These are phyloP conservation scores for Hestina assimilis DNA, from an alignment of 1,140 invertebrate genomes.

Conservation along the genomic window DNA sequence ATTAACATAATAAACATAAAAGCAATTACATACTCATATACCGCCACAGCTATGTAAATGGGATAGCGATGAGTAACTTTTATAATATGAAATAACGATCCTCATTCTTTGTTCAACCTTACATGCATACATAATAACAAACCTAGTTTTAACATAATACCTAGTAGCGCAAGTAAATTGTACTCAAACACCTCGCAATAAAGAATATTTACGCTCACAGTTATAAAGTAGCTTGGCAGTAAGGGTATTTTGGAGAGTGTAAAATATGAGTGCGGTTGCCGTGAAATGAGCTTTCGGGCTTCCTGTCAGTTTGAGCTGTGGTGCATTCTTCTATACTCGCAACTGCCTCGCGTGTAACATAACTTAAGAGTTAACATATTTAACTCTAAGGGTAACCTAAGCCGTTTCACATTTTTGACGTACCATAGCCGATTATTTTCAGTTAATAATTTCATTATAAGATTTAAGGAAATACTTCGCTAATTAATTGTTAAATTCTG, in stretches of 20 bases:
- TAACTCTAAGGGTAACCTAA: background rate
- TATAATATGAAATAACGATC: constrained; percentile 38
- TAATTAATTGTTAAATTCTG: no score
- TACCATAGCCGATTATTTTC: background rate
- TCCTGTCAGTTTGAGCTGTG: constrained; percentile 48
- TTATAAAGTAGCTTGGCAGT: constrained; percentile 36
- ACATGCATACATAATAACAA: constrained; percentile 47
- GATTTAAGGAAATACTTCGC: no score
- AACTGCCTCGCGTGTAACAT: constrained; percentile 21
- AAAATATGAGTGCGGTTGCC: constrained; percentile 65
- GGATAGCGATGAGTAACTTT: constrained; percentile 30
- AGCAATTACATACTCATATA: constrained; percentile 29
- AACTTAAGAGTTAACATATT: constrained; percentile 8
- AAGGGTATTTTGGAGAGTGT: constrained; percentile 60
- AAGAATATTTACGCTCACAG: constrained; percentile 45
- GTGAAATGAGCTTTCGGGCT: constrained; percentile 65
- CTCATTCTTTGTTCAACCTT: constrained; percentile 49
- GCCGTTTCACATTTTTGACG: background rate
- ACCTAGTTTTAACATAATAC: constrained; percentile 43
- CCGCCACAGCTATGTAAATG: constrained; percentile 19
- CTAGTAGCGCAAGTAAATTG: constrained; percentile 32
- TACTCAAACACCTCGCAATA: constrained; percentile 40
- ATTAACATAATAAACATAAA: constrained; percentile 19
- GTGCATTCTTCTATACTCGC: constrained; percentile 43
- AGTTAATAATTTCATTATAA: background rate